Base-by-base conservation (phyloP, 2,888 invertebrate genomes). In the Cantharis flavilabris region DNA sequence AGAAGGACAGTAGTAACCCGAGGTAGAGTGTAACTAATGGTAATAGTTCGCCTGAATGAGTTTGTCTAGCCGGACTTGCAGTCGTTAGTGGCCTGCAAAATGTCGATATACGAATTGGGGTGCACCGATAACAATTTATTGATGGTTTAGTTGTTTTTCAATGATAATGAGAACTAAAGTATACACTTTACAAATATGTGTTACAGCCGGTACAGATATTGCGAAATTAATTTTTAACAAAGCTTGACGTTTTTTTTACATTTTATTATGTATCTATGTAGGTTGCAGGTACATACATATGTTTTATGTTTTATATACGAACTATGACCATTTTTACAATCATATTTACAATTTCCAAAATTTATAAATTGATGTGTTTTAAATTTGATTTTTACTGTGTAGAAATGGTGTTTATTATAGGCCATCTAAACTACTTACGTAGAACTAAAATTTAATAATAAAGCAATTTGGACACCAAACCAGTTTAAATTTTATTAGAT, bases 111-210 rank as follows among this genome's bases (percentile, higher is more conserved):
- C 77, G 77, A 77, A 77, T 77, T 77, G 77, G 80, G 78, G 80
- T 78, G 80, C 76, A 75, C 76, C 77, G 80, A 80, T 78, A 80
- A 80, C 80, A 80, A 80, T 80, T 80, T 80, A 80, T 80, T 76
- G 78, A 76, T 78, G 77, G 78, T 80, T 74, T 76, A 69, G 63
- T 78, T 80, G 72, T 70, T 75, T 75, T 77, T 77, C 75, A 65
- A 75, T 49, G 49, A 3, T 49, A 49, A 49, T 49, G 49, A n/a
- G 7, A 49, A 49, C 49, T 49, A n/a, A 49, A 49, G 49, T n/a
- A 49, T 49, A 49, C 49, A 7, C 7, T 9, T 26, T 30, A 30
- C 10, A 30, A 33, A 49, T 49, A 49, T n/a, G n/a, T 49, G 9
- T n/a, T 49, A 49, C 33, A 49, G 49, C n/a, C n/a, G n/a, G 4